Conservation (phyloP, 2,888 invertebrate species). For the Biston stratarius region DNA sequence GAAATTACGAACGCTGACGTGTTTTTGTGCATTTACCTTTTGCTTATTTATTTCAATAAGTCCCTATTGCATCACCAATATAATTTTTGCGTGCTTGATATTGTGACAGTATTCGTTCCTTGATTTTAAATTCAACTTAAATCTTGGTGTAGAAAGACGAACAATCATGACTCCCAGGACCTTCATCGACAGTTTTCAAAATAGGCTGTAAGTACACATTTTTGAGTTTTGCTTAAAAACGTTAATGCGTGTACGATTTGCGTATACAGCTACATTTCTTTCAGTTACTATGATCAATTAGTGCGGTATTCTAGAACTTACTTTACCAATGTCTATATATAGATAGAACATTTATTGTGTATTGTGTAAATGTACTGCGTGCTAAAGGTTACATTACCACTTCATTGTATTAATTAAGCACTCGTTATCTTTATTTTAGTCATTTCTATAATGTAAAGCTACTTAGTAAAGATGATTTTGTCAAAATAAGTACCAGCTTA, state of each 20-base stretch:
- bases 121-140: conserved; percentile 19
- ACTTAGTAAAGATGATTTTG: background rate
- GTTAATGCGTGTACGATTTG: background rate
- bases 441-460: background rate
- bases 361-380: conserved; percentile 2
- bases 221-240: background rate
- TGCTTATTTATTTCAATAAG: background rate
- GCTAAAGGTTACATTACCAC: conserved; percentile 14
- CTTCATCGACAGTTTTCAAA: conserved; percentile 90
- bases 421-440: background rate
- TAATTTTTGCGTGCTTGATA: conserved; percentile 9
- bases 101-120: background rate
- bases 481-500: background rate
- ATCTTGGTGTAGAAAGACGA: conserved; percentile 36
- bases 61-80: conserved; percentile 38
- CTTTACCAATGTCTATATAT: conserved; percentile 8
- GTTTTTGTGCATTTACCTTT: conserved; percentile 36
- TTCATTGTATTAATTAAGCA: background rate
- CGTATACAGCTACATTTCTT: background rate
- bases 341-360: conserved; percentile 1
- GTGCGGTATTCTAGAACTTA: conserved; percentile 51
- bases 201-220: conserved; percentile 88
- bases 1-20: conserved; percentile 41
- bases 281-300: no score
- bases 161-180: conserved; percentile 87